Percentiles rank a stretch among this genome's conserved stretches.
These are phyloP conservation scores for Nothobranchius furzeri DNA, from an alignment of 2,113 vertebrate genomes.

Conservation along the genomic window DNA sequence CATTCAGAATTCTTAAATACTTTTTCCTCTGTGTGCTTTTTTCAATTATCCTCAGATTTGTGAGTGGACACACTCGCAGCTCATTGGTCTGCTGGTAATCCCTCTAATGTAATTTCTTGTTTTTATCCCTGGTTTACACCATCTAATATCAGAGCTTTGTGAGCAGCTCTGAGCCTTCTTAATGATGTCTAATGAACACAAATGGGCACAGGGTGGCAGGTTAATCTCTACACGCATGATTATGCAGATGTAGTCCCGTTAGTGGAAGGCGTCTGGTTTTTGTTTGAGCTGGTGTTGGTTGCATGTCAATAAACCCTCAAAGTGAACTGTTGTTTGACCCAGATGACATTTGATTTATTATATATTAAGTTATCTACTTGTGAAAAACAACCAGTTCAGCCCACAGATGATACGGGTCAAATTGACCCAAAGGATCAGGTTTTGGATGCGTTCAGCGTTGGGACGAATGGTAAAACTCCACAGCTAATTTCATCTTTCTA, in stretches of 20 bases:
- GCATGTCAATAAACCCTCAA: neutral
- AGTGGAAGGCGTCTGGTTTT: neutral
- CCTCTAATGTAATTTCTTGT: neutral
- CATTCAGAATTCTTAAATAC: too few relatives aligned
- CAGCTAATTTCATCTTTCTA: neutral
- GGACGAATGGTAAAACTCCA: neutral
- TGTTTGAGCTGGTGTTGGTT: neutral
- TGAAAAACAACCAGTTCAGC: neutral
- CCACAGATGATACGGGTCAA: too few relatives aligned
- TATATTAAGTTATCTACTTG: neutral
- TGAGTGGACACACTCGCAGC: neutral
- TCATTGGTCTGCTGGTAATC: neutral
- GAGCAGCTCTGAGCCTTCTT: neutral
- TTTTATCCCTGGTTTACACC: neutral
- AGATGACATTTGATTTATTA: neutral
- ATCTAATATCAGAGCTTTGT: neutral
- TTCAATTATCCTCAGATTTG: neutral
- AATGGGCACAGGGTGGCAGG: neutral
- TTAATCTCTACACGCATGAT: conserved; percentile 6
- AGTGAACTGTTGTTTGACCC: neutral
- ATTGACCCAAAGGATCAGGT: neutral
- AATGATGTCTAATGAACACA: conserved; percentile 7
- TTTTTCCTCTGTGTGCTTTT: too few relatives aligned
- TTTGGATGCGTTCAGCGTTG: neutral
- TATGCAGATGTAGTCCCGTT: neutral